These are phyloP conservation scores for Neoscelio sp. DNA, from an alignment of 2,888 invertebrate species.

Conservation along the genomic window DNA sequence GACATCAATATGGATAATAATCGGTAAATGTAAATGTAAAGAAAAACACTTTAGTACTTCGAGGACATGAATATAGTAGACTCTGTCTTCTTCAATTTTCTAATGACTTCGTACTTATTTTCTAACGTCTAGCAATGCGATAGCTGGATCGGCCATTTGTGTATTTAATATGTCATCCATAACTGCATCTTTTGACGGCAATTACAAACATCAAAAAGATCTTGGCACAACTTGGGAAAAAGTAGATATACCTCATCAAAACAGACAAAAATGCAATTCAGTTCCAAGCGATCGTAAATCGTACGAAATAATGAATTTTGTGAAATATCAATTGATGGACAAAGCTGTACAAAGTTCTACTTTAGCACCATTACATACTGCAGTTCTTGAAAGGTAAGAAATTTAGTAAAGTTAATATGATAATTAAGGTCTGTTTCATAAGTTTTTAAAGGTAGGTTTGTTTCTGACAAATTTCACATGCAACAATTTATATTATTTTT, in stretches of 20 bases:
- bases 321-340: conserved; percentile 94
- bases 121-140: conserved; percentile 92
- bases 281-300: conserved; percentile 59
- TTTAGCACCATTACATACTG: conserved; percentile 88
- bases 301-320: conserved; percentile 81
- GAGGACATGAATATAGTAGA: no score
- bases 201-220: conserved; percentile 93
- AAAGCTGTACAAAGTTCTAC: conserved; percentile 91
- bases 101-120: not conserved
- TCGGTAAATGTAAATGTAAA: no score
- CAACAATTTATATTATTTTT: no score
- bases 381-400: conserved; percentile 87
- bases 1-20: no score
- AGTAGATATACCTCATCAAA: conserved; percentile 82
- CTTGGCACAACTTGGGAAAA: conserved; percentile 91
- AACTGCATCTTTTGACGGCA: conserved; percentile 91
- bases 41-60: no score
- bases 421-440: not conserved
- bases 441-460: not conserved
- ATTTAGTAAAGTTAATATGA: not conserved
- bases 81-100: not conserved
- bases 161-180: conserved; percentile 94
- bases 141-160: conserved; percentile 96
- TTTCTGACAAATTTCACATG: no score
- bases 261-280: conserved; percentile 83